Percentiles rank a stretch among this genome's conserved stretches.
Conservation (phyloP, 2,113 vertebrate genomes). For the Saccopteryx bilineata region DNA sequence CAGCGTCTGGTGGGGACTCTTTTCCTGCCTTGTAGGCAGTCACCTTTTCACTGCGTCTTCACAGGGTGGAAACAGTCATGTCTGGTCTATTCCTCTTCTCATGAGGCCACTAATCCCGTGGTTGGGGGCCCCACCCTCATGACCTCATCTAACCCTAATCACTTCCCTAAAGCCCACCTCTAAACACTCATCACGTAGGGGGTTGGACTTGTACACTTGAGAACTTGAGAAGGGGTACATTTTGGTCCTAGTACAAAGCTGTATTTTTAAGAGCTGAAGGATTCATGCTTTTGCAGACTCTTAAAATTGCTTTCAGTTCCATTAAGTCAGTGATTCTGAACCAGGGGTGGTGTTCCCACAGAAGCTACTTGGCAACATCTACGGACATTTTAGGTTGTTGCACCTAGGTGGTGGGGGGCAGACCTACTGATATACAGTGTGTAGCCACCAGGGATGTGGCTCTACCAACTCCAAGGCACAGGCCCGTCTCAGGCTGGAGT, state of each 20-base stretch:
- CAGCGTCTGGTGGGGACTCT: background rate
- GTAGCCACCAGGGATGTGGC: background rate
- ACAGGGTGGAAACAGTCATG: background rate
- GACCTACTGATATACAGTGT: background rate
- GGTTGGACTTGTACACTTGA: background rate
- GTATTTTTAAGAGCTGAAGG: background rate
- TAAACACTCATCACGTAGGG: background rate
- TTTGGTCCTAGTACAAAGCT: background rate
- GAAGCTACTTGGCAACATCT: background rate
- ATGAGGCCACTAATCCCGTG: background rate
- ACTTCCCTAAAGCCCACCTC: background rate
- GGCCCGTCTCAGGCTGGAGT: no score
- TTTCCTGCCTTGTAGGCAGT: background rate
- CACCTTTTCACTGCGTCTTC: background rate
- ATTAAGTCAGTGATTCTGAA: background rate
- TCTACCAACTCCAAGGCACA: background rate
- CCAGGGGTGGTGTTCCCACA: no score
- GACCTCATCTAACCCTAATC: background rate
- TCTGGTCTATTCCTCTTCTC: background rate
- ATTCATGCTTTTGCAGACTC: background rate
- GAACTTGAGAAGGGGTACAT: background rate
- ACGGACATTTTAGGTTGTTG: background rate
- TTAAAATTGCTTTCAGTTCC: background rate
- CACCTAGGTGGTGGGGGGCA: rapidly evolving
- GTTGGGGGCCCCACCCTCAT: background rate